A percentile compares a stretch with the other conserved stretches of the same genome.
phyloP scores from a whole-genome alignment of 1,140 invertebrate species.

The Drosophila pallidifrons region DNA sequence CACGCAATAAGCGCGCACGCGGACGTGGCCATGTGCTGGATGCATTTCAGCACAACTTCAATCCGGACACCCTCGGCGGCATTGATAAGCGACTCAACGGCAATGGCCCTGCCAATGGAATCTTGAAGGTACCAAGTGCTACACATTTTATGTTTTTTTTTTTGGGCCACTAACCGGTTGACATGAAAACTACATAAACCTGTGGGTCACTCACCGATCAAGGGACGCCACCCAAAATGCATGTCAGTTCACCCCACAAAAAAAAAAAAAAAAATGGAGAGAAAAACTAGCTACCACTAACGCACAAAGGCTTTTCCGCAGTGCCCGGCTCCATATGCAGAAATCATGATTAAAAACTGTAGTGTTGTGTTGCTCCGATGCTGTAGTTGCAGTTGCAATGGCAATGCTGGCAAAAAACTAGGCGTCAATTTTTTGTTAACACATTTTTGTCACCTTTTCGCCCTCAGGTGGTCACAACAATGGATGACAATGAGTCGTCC shows the following conservation, averaged over 20 bases:
- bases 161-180: slow-evolving; percentile 24
- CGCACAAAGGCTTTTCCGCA: slow-evolving; percentile 43
- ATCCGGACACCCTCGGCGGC: slow-evolving; percentile 83
- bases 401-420: slow-evolving; percentile 21
- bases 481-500: slow-evolving; percentile 85
- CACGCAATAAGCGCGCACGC: slow-evolving; percentile 88
- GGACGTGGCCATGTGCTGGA: slow-evolving; percentile 85
- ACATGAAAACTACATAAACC: slow-evolving; percentile 62
- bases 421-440: slow-evolving; percentile 43
- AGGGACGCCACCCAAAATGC: slow-evolving; percentile 60
- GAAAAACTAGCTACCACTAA: slow-evolving; percentile 34
- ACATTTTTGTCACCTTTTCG: slow-evolving; percentile 45
- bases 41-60: slow-evolving; percentile 84
- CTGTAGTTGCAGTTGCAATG: not conserved
- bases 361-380: slow-evolving; percentile 17
- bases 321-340: slow-evolving; percentile 65
- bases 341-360: slow-evolving; percentile 81
- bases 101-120: slow-evolving; percentile 70
- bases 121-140: slow-evolving; percentile 85
- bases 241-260: slow-evolving; percentile 41
- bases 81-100: slow-evolving; percentile 85
- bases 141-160: too few relatives aligned
- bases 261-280: slow-evolving; percentile 36
- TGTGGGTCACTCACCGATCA: slow-evolving; percentile 21
- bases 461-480: slow-evolving; percentile 80